Evolutionary conservation across 1,140 invertebrate species (phyloP).

Genomic region (Drosophila nikananu): DNA sequence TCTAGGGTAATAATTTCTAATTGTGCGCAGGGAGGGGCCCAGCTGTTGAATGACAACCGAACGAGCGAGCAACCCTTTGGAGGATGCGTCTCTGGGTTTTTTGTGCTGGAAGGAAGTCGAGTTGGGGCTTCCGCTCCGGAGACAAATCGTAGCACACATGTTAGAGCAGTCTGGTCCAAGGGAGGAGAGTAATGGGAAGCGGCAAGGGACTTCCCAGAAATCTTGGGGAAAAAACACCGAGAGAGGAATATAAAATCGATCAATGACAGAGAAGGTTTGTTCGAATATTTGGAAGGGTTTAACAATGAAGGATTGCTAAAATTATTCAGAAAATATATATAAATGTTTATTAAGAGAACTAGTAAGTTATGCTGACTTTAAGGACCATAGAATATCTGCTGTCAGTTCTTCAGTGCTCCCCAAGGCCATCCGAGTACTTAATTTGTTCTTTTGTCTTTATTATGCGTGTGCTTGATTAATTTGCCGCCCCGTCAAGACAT

Average conservation of each 20-base stretch:
- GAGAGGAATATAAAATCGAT: neutral
- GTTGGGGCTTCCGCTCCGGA: constrained; percentile 38
- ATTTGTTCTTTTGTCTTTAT: constrained; percentile 54
- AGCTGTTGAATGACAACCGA: constrained; percentile 43
- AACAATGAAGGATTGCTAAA: too few species aligned
- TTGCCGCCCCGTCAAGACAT: constrained; percentile 53
- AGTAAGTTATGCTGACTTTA: neutral
- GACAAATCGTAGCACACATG: constrained; percentile 56
- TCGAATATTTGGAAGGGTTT: neutral
- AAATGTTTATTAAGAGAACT: too few species aligned
- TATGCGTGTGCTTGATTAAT: constrained; percentile 58
- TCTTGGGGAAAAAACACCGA: neutral
- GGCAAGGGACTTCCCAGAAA: constrained; percentile 23
- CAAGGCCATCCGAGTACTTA: constrained; percentile 35
- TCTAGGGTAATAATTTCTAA: constrained; percentile 84
- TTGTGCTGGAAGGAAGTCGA: constrained; percentile 64
- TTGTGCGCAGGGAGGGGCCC: constrained; percentile 48
- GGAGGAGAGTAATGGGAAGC: constrained; percentile 21
- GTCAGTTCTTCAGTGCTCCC: neutral
- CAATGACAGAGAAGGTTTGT: neutral
- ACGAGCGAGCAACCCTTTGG: constrained; percentile 28
- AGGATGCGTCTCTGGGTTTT: constrained; percentile 71
- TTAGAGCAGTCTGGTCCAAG: constrained; percentile 16
- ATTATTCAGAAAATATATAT: too few species aligned
- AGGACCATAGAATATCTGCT: neutral